These are phyloP conservation scores for Porites cylindrica DNA, from an alignment of 92 coral and sea anemone species.

Conservation along the genomic window DNA sequence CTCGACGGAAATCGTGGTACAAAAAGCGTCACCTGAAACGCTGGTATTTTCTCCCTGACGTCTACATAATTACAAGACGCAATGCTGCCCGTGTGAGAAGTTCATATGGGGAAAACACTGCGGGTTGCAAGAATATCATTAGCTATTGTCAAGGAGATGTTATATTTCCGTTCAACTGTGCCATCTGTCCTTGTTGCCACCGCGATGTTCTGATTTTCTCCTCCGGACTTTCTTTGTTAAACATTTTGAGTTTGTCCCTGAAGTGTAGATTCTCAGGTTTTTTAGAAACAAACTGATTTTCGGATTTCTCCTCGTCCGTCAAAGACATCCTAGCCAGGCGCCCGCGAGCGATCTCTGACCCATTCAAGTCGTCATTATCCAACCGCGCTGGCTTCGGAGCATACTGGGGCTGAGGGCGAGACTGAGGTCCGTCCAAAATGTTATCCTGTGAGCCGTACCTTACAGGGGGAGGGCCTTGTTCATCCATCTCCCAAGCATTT, in stretches of 20 bases:
- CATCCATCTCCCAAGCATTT: conserved; percentile 68
- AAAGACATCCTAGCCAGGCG: conserved; percentile 79
- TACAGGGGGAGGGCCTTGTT: conserved; percentile 54
- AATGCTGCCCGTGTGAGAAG: background rate
- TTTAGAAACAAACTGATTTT: conserved; percentile 73
- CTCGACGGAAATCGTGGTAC: no score
- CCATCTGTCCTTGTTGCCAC: conserved; percentile 84
- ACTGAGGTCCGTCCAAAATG: conserved; percentile 63
- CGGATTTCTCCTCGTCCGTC: conserved; percentile 76
- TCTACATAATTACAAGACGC: background rate
- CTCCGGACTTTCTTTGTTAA: conserved; percentile 87
- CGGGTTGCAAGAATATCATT: background rate
- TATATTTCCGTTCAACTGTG: conserved; percentile 46
- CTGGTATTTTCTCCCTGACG: background rate
- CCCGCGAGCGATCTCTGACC: conserved; percentile 71
- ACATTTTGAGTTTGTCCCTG: conserved; percentile 92
- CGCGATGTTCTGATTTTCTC: conserved; percentile 71
- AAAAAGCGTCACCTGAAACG: no score
- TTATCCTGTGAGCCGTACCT: conserved; percentile 78
- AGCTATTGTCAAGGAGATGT: conserved; percentile 7
- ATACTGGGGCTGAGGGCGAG: conserved; percentile 67
- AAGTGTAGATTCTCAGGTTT: conserved; percentile 90
- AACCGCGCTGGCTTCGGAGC: conserved; percentile 78
- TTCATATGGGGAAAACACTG: no score
- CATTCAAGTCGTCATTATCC: conserved; percentile 59